Conservation (phyloP, 23 tunicate species). For the Clavelina lepadiformis region DNA sequence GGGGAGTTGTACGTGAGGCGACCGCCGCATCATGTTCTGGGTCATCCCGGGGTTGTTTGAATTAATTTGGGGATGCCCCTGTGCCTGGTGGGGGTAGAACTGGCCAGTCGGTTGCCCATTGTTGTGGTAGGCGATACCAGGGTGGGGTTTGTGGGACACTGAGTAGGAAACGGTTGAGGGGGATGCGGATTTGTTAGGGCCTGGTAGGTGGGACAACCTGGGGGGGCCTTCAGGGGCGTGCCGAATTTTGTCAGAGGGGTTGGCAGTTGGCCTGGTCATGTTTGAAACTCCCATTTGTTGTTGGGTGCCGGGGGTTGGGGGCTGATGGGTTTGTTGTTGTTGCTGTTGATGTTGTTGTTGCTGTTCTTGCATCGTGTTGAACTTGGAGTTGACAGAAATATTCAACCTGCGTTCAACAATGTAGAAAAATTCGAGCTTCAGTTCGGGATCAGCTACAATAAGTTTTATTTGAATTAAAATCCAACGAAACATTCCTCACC, state of each 20-base stretch:
- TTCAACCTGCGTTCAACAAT: conserved; percentile 30
- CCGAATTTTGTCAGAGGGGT: background rate
- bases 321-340: conserved; percentile 6
- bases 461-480: background rate
- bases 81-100: conserved; percentile 13
- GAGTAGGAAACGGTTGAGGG: conserved; percentile 53
- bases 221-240: conserved; percentile 16
- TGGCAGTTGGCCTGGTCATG: background rate
- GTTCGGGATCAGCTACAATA: too few species aligned
- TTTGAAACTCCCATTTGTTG: conserved; percentile 3
- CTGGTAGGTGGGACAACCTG: conserved; percentile 23
- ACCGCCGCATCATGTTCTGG: background rate
- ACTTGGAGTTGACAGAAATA: conserved; percentile 51
- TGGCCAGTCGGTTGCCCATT: conserved; percentile 1
- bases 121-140: conserved; percentile 6
- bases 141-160: conserved; percentile 62
- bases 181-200: conserved; percentile 26
- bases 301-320: conserved; percentile 18
- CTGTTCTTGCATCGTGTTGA: conserved; percentile 14
- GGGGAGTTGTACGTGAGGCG: background rate
- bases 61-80: background rate
- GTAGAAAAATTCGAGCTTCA: too few species aligned
- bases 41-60: too few species aligned
- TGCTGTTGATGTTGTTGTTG: conserved; percentile 27
- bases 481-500: conserved; percentile 12